Percentiles rank a stretch among this genome's conserved stretches.
Conservation (phyloP, 2,888 invertebrate species). For the Polyommatus icarus region DNA sequence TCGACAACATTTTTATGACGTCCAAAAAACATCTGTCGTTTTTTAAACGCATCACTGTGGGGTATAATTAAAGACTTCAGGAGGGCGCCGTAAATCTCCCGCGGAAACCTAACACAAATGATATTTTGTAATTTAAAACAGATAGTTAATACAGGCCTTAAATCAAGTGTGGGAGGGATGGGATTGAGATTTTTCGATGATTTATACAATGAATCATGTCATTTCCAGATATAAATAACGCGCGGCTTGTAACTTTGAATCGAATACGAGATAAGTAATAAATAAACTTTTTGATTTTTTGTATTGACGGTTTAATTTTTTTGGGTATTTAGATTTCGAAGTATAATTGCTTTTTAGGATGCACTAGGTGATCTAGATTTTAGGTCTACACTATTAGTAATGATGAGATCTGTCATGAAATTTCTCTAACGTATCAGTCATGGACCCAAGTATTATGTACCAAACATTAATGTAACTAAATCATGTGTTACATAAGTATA, state of each 20-base stretch:
- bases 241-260: constrained; percentile 5
- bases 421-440: too few relatives aligned
- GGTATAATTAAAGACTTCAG: constrained; percentile 37
- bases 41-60: constrained; percentile 26
- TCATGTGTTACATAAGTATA: too few relatives aligned
- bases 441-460: too few relatives aligned
- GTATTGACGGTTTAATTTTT: not conserved
- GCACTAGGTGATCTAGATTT: not conserved
- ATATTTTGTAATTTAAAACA: constrained; percentile 65
- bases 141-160: constrained; percentile 57
- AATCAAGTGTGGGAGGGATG: constrained; percentile 52
- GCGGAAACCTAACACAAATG: constrained; percentile 53
- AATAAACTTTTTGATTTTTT: not conserved
- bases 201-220: constrained; percentile 23
- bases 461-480: too few relatives aligned
- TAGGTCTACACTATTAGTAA: too few relatives aligned
- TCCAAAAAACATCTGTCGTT: constrained; percentile 31
- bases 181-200: constrained; percentile 28
- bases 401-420: not conserved
- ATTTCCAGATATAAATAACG: constrained; percentile 12
- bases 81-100: constrained; percentile 52
- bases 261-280: not conserved
- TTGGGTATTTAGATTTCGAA: not conserved
- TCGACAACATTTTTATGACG: constrained; percentile 28
- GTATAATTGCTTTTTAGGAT: not conserved